Evolutionary conservation across 2,113 vertebrate genomes (phyloP).

Genomic region (Sturnira hondurensis): DNA sequence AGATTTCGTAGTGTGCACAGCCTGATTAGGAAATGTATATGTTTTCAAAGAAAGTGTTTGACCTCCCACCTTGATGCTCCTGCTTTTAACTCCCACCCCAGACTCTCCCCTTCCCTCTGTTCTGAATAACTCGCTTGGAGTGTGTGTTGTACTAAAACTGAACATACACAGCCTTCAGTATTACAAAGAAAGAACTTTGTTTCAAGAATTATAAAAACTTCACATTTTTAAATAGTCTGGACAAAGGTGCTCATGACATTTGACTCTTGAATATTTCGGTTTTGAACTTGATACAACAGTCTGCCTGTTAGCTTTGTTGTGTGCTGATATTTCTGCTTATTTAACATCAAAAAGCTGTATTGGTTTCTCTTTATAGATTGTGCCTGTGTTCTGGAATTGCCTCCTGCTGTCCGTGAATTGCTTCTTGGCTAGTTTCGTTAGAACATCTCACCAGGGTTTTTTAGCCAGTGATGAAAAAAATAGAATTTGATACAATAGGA

Average conservation of each 20-base stretch:
- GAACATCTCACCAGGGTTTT: slow-evolving; percentile 81
- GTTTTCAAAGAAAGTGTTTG: slow-evolving; percentile 79
- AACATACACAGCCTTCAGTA: slow-evolving; percentile 31
- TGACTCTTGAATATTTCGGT: slow-evolving; percentile 78
- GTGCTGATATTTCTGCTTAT: slow-evolving; percentile 80
- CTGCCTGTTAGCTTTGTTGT: slow-evolving; percentile 80
- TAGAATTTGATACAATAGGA: slow-evolving; percentile 73
- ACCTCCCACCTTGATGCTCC: slow-evolving; percentile 75
- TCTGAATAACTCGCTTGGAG: slow-evolving; percentile 60
- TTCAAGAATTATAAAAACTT: slow-evolving; percentile 66
- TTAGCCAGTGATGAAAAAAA: slow-evolving; percentile 76
- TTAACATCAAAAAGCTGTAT: slow-evolving; percentile 83
- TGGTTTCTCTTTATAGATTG: slow-evolving; percentile 83
- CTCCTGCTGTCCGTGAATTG: slow-evolving; percentile 79
- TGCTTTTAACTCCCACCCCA: background rate
- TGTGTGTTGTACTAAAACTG: slow-evolving; percentile 46
- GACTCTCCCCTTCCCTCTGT: background rate
- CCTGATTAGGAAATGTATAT: slow-evolving; percentile 74
- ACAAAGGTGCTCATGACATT: slow-evolving; percentile 74
- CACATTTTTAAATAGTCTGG: slow-evolving; percentile 58
- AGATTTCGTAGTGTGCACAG: slow-evolving; percentile 68
- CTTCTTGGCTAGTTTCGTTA: slow-evolving; percentile 80
- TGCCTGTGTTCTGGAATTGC: slow-evolving; percentile 81
- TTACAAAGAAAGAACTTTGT: slow-evolving; percentile 35
- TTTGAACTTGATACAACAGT: slow-evolving; percentile 82